phyloP scores from a whole-genome alignment of 2,113 vertebrate species.

The Choloepus hoffmanni region DNA sequence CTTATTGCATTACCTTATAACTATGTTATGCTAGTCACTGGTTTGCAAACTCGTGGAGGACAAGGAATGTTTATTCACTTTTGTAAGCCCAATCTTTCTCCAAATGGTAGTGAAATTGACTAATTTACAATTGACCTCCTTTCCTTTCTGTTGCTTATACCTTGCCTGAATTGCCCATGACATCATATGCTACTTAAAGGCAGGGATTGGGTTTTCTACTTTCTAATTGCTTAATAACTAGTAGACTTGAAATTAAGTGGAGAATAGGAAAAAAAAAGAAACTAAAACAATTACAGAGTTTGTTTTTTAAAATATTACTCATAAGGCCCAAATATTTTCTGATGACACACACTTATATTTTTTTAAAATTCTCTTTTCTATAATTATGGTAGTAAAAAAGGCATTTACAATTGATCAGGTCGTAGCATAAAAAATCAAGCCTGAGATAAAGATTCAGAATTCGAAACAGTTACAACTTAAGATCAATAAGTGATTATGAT shows the following conservation, averaged over 20 bases:
- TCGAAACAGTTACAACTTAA: not conserved
- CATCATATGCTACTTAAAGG: not conserved
- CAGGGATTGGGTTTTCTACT: not conserved
- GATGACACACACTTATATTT: not conserved
- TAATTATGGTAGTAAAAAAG: not conserved
- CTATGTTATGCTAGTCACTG: not conserved
- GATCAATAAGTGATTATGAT: not conserved
- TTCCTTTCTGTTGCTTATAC: not conserved
- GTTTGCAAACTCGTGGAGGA: not conserved
- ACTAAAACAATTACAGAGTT: not conserved
- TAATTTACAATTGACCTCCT: not conserved
- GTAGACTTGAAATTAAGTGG: not conserved
- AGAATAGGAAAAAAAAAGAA: not conserved
- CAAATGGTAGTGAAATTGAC: not conserved
- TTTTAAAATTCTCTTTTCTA: not conserved
- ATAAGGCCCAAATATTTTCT: not conserved
- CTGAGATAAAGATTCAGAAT: not conserved
- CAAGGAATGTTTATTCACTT: not conserved
- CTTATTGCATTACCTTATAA: not conserved
- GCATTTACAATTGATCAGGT: not conserved
- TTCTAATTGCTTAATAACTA: not conserved
- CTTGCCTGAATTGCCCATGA: not conserved
- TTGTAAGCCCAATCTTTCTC: not conserved
- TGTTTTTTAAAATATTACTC: not conserved
- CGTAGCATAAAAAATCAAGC: not conserved